Evolutionary conservation across 2,888 invertebrate species (phyloP), one percentile per base, ranked within the genome.

Genomic region (Craniophora ligustri): DNA sequence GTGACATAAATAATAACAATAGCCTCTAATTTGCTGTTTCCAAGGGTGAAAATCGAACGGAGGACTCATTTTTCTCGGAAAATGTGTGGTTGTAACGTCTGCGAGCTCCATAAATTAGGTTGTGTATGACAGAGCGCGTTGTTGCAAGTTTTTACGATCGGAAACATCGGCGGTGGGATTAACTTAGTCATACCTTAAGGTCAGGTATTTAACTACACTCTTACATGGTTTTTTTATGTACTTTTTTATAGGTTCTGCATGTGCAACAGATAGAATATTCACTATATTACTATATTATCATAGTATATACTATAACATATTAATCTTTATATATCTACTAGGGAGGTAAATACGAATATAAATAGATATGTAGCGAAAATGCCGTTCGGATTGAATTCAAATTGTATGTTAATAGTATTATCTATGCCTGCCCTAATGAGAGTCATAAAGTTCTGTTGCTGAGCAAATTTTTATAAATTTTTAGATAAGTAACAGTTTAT

Each of bases 121-220:
- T 85, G 78, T 81, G 85, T 89, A 89, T 90, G 92, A 91, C 92
- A 90, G 86, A 86, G 80, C 79, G 84, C 81, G 88, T 86, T 87
- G 89, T 89, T 88, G 86, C 86, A 82, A 84, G 86, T 78, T 84
- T 88, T 88, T 85, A 88, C 81, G 84, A 82, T 82, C 79, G 82
- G 80, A 85, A 85, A 84, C 83, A 82, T 79, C 78, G 77, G 71
- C 75, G 76, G 73, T 73, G 73, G 79, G 81, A 86, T 87, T 84
- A 84, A 83, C 82, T 84, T 72, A 75, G 74, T 73, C 68, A 68
- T 70, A 56, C 35, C 59, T 49, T 67, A 59, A 68, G 69, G 75
- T 75, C 66, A 78, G 71, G 73, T 78, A 75, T 65, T 56, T 65
- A 35, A 64, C 60, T 56, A 47, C 30, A 32, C 36, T 42, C 50